Base-by-base conservation (phyloP, 2,888 invertebrate genomes). In the Sycophila texana region DNA sequence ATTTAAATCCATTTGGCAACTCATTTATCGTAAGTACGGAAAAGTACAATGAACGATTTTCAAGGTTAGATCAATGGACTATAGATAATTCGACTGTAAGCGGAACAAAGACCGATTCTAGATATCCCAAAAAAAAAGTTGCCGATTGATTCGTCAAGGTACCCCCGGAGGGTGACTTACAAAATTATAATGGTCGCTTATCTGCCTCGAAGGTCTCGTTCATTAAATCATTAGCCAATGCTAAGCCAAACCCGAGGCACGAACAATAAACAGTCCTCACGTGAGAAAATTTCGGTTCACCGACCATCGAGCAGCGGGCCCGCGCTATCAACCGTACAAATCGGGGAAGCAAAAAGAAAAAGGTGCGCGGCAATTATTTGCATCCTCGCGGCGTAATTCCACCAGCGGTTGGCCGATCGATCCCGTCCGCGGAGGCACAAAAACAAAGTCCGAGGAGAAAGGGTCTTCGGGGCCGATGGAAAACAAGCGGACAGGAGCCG, bases 401-500 rank as follows among this genome's bases (percentile, higher is more conserved):
- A 18, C 20, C 20, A 20, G 12, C 12, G 30, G 61, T 7, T n/a
- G 39, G 10, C 30, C 30, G 14, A 61, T 61, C 30, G 61, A 61
- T 61, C 39, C 39, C 10, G 39, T 39, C 10, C 10, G 30, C 16
- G 16, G 13, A n/a, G 30, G 16, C 39, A 18, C 61, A 53, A 20
- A 65, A 47, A 18, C 53, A 53, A 55, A 26, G 18, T 20, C 47
- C n/a, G 10, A 53, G 55, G 61, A 61, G 66, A 67, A 60, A 60
- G 65, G 20, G 39, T 63, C 47, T 47, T 18, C 18, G 12, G n/a
- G 39, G 47, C 47, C 47, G 76, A 68, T 74, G 74, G 61, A 66
- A 77, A 80, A 71, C 49, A 26, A 67, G 66, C 67, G 49, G 13
- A 58, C 26, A 47, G 71, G 67, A 30, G 65, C 18, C 63, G 65